Conservation (phyloP, 2,797 vertebrate species). For the Columba guinea region DNA sequence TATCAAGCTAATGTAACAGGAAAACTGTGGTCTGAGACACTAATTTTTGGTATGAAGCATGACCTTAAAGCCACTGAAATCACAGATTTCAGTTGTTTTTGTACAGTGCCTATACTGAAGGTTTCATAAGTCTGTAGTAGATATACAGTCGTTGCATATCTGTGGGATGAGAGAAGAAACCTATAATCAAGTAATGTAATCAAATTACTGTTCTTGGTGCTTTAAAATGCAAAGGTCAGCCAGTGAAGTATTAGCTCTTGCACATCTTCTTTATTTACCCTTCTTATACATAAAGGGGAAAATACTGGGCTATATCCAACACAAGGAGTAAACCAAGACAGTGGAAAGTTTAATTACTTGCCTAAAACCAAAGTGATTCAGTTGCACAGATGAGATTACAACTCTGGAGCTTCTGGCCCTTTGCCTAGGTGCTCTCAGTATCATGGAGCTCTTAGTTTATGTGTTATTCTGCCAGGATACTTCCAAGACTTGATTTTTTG, state of each 20-base stretch:
- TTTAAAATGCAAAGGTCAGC: background rate
- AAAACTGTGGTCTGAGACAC: background rate
- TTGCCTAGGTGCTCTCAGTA: background rate
- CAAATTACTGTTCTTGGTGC: background rate
- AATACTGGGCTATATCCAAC: background rate
- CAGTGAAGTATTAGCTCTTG: background rate
- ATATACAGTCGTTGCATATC: background rate
- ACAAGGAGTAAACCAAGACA: conserved; percentile 42
- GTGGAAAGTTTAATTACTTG: conserved; percentile 60
- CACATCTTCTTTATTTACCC: background rate
- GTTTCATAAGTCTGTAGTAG: background rate
- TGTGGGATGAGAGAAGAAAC: background rate
- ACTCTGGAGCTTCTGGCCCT: conserved; percentile 21
- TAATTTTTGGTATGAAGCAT: background rate
- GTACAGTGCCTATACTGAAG: background rate
- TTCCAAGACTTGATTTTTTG: background rate
- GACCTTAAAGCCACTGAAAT: background rate
- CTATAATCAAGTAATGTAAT: background rate
- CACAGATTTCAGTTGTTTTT: background rate
- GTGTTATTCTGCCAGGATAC: background rate
- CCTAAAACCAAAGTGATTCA: conserved; percentile 43
- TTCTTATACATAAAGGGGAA: background rate
- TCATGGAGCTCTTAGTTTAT: background rate
- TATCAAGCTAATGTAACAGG: background rate
- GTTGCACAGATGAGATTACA: conserved; percentile 52